phyloP scores from a whole-genome alignment of 2,888 invertebrate genomes.

The Agrochola macilenta region DNA sequence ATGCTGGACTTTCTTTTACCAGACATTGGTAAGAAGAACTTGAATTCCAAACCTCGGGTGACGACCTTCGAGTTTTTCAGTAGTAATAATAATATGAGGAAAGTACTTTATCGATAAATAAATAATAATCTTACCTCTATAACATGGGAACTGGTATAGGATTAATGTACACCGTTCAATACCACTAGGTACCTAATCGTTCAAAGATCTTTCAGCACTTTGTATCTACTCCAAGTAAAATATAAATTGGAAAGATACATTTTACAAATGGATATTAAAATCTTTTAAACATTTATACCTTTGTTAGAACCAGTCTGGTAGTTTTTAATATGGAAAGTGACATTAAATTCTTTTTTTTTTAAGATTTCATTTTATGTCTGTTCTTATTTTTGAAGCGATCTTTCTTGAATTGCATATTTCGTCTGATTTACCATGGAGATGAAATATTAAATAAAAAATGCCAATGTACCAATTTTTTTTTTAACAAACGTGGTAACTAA shows the following conservation, averaged over 20 bases:
- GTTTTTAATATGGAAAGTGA: conserved; percentile 40
- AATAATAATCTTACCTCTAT: neutral
- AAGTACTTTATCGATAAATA: neutral
- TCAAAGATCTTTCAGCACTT: neutral
- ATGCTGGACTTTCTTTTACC: too few species aligned
- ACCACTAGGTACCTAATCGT: neutral
- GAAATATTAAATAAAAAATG: neutral
- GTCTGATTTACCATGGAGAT: neutral
- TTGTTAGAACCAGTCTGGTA: conserved; percentile 32
- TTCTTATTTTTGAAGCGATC: neutral
- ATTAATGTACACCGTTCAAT: too few species aligned
- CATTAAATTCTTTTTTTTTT: neutral
- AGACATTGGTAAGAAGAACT: neutral
- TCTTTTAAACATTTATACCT: neutral
- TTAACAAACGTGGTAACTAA: neutral
- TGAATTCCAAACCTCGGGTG: neutral
- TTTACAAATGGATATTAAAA: conserved; percentile 43
- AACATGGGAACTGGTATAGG: neutral
- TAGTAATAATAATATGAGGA: neutral
- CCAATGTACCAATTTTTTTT: neutral
- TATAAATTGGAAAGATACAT: neutral
- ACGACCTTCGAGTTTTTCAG: neutral
- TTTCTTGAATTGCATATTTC: neutral
- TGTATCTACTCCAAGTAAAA: neutral
- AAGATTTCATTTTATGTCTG: conserved; percentile 3